Base-by-base conservation (phyloP, 2,888 invertebrate species). In the Odontocolon sp. region DNA sequence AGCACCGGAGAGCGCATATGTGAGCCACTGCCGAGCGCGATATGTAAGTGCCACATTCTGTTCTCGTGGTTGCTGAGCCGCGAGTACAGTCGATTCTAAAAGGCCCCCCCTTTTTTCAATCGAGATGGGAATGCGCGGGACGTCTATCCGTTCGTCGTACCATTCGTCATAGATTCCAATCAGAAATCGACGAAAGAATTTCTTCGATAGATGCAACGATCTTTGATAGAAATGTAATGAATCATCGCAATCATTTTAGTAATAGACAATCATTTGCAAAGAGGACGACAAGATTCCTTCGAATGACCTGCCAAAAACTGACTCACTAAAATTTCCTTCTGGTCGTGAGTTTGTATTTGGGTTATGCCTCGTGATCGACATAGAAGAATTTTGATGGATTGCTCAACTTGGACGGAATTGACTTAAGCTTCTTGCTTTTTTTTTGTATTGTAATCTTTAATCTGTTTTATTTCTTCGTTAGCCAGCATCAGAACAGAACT, bases 41-140 rank as follows among this genome's bases (percentile, higher is more conserved):
- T 87, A 88, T 86, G 85, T 86, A 87, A 88, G 85, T 86, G 84
- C 70, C 85, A 83, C 88, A 85, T 88, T 87, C 85, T 87, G 87
- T 83, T 87, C 64, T 68, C 64, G 33, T 61, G 16, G 82, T 77
- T 78, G 78, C 84, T 77, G 80, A n/a, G n/a, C n/a, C n/a, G 72
- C 56, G 74, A 82, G 87, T 88, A 87, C 87, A 88, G 85, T 87
- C 87, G 70, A 79, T 80, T 69, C 82, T 72, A 85, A 85, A 87
- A 87, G 80, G 57, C 28, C 38, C n/a, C 21, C 3, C 45, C 2
- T 28, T 16, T 54, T 42, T 38, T 31, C 69, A 70, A 70, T 73
- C 67, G 33, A 59, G 57, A 57, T 31, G 56, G 33, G 38, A 70
- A 64, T 42, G 33, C 26, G 42, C 36, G 14, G 52, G 57, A n/a